Evolutionary conservation across 2,797 vertebrate species (phyloP).

Genomic region (Enteromius unitaeniatus): DNA sequence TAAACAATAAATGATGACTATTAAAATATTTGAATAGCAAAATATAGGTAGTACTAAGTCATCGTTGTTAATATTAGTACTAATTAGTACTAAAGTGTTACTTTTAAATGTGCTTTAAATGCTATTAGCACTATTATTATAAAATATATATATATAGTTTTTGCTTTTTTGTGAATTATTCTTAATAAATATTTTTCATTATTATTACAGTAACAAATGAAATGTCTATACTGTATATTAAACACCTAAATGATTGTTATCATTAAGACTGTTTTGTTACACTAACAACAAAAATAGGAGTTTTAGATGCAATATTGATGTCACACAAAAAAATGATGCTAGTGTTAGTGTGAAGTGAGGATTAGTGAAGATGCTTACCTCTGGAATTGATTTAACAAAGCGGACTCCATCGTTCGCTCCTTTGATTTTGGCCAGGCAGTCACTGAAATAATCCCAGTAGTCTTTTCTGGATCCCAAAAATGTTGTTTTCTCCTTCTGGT

Average conservation of each 20-base stretch:
- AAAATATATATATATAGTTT: neutral
- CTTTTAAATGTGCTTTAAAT: neutral
- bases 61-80: neutral
- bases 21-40: neutral
- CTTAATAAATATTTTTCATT: neutral
- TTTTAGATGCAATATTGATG: neutral
- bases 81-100: neutral
- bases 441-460: slow-evolving; percentile 98
- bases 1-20: neutral
- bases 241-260: neutral
- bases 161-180: neutral
- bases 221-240: neutral
- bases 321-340: neutral
- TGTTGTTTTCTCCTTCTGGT: slow-evolving; percentile 93
- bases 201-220: neutral
- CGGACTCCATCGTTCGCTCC: slow-evolving; percentile 95
- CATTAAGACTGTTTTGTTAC: neutral
- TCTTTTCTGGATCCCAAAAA: slow-evolving; percentile 92
- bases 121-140: neutral
- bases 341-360: neutral
- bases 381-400: slow-evolving; percentile 93
- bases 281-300: neutral
- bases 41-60: too few species aligned
- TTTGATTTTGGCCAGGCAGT: slow-evolving; percentile 94
- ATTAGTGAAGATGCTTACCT: slow-evolving; percentile 76